phyloP scores from a whole-genome alignment of 2,113 vertebrate genomes.

The Spheniscus mendiculus region DNA sequence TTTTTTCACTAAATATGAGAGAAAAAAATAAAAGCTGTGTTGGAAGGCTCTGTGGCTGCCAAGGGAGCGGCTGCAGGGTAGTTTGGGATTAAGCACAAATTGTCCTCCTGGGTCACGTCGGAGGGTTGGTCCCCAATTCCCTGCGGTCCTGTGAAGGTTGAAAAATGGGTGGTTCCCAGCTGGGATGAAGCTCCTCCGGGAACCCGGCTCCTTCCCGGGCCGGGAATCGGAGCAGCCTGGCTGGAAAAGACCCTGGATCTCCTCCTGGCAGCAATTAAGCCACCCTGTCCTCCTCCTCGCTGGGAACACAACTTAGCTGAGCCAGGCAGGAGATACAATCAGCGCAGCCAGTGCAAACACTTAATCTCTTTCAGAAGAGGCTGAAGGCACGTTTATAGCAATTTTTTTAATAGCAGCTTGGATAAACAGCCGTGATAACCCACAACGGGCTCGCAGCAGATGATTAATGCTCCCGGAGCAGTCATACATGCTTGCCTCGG shows the following conservation, averaged over 20 bases:
- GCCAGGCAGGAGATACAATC: fast-evolving
- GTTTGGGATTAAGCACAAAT: not conserved
- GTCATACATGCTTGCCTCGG: not conserved
- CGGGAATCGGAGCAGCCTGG: not conserved
- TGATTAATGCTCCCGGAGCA: not conserved
- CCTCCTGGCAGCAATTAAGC: not conserved
- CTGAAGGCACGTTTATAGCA: not conserved
- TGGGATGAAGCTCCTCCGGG: not conserved
- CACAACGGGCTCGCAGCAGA: fast-evolving
- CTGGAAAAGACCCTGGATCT: not conserved
- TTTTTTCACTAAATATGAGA: not conserved
- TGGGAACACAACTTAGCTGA: not conserved
- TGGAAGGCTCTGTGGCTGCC: not conserved
- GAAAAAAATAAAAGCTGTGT: fast-evolving
- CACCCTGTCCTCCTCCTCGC: not conserved
- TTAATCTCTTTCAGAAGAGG: constrained; percentile 14
- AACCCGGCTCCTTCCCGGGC: not conserved
- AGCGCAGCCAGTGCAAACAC: not conserved
- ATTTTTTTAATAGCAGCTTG: not conserved
- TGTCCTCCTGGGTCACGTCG: not conserved
- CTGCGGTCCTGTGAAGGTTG: not conserved
- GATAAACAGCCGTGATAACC: not conserved
- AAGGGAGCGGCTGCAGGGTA: not conserved
- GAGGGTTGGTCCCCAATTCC: not conserved
- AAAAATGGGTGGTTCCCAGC: not conserved